Evolutionary conservation across 2,797 vertebrate genomes (phyloP), one percentile per base, ranked within the genome.

Genomic region (Onychomys torridus): DNA sequence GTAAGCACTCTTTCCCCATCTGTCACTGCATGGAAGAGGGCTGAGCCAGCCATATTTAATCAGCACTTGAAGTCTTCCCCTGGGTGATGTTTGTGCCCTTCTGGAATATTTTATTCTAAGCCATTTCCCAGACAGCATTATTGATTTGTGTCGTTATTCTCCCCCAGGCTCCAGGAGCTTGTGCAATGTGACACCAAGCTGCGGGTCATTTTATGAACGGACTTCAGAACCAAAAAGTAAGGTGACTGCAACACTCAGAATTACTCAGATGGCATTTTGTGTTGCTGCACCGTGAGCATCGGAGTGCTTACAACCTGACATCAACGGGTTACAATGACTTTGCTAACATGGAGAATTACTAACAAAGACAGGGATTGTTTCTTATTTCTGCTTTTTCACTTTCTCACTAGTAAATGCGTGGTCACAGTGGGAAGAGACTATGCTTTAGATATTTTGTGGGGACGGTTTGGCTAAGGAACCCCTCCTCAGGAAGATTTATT

Each of bases 1-100:
- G 95, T 93, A 91, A 89, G 96, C 79, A 96, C 94, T 98, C 89
- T 93, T 96, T 97, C 79, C 94, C 97, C 97, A 98, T 97, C 97
- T 97, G 98, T 96, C 97, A 93, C 93, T 85, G 97, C 89, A 43
- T 94, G 83, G 91, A 97, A 37, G 85, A 84, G 93, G 71, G 97
- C 98, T 98, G 97, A 96, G 90, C 97, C 98, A 97, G 97, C 98
- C 98, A 90, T 97, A 97, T 95, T 98, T 98, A 96, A 97, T 96
- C 97, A 96, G 12, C 96, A 13, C 73, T 96, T 37, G 94, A 98
- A 98, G 97, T 89, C 89, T 97, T 95, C 97, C 96, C 93, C 79
- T 82, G 96, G 94, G 91, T 96, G 94, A 98, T 94, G 93, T 96
- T 95, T 94, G 92, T 97, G 96, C 92, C 95, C 97, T 97, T 95